Evolutionary conservation across 1,140 invertebrate species (phyloP).

Genomic region (Euura lappo): DNA sequence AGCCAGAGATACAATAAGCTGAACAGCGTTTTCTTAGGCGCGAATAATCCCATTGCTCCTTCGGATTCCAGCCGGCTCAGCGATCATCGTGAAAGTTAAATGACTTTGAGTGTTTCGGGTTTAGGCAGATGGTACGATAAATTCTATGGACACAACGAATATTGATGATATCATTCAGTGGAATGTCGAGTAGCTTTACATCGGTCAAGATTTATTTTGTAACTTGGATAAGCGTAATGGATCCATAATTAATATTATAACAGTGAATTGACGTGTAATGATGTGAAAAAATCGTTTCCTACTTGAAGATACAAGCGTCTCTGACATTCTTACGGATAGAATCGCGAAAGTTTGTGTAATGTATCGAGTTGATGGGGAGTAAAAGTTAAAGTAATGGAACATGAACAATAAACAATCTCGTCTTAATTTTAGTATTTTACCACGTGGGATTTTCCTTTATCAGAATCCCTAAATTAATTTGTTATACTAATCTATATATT

Average conservation of each 20-base stretch:
- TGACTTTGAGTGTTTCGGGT: not conserved
- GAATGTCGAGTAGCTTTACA: not conserved
- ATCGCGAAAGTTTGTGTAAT: not conserved
- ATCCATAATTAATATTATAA: not conserved
- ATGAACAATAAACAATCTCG: constrained; percentile 5
- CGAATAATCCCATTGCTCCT: constrained; percentile 42
- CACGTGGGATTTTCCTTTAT: not conserved
- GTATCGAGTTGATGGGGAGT: not conserved
- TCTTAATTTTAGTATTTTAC: constrained; percentile 3
- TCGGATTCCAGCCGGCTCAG: constrained; percentile 49
- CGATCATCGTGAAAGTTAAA: constrained; percentile 57
- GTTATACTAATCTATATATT: not conserved
- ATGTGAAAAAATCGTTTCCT: not conserved
- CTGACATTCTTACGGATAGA: not conserved
- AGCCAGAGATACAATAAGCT: constrained; percentile 58
- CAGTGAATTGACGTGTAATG: not conserved
- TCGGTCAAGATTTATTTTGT: too few relatives aligned
- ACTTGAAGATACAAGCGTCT: not conserved
- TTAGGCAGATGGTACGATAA: not conserved
- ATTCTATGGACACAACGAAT: not conserved
- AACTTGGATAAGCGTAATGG: not conserved
- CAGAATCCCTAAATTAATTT: not conserved
- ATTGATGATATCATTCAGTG: not conserved
- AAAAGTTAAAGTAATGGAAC: not conserved
- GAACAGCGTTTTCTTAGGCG: constrained; percentile 50